Evolutionary conservation across 2,888 invertebrate species (phyloP).

Genomic region (Blomia tropicalis): DNA sequence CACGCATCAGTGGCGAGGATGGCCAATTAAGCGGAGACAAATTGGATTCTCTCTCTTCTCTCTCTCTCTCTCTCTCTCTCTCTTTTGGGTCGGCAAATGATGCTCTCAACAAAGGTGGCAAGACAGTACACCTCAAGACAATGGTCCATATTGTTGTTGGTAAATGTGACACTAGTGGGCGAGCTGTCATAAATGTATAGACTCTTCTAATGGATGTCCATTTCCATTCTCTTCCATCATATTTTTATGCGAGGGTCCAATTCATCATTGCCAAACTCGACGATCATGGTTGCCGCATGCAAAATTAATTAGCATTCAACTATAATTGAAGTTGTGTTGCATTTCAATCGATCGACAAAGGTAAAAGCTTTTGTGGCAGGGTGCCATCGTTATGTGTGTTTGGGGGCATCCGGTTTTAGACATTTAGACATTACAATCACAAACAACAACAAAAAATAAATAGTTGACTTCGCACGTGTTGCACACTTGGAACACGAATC

Average conservation of each 20-base stretch:
- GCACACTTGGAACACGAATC: not conserved
- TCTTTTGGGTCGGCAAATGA: too few relatives aligned
- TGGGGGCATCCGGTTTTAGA: not conserved
- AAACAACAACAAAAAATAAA: not conserved
- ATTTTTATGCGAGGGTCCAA: too few relatives aligned
- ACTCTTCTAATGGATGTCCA: not conserved
- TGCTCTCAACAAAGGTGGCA: conserved; percentile 4
- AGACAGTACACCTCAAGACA: conserved; percentile 12
- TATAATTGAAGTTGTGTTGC: too few relatives aligned
- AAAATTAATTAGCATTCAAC: not conserved
- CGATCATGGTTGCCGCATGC: not conserved
- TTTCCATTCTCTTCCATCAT: not conserved
- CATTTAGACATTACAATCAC: too few relatives aligned
- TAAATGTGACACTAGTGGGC: too few relatives aligned
- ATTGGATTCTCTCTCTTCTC: too few relatives aligned
- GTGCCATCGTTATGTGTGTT: not conserved
- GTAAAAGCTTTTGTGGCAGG: not conserved
- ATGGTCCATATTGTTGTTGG: not conserved
- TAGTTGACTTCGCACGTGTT: too few relatives aligned
- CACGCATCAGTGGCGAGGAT: conserved; percentile 2
- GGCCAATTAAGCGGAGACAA: not conserved
- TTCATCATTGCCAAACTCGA: too few relatives aligned
- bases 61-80: too few relatives aligned
- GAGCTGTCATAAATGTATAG: not conserved
- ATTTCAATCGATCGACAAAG: not conserved